Evolutionary conservation across 2,113 vertebrate species (phyloP), one percentile per base, ranked within the genome.

Genomic region (Castor canadensis): DNA sequence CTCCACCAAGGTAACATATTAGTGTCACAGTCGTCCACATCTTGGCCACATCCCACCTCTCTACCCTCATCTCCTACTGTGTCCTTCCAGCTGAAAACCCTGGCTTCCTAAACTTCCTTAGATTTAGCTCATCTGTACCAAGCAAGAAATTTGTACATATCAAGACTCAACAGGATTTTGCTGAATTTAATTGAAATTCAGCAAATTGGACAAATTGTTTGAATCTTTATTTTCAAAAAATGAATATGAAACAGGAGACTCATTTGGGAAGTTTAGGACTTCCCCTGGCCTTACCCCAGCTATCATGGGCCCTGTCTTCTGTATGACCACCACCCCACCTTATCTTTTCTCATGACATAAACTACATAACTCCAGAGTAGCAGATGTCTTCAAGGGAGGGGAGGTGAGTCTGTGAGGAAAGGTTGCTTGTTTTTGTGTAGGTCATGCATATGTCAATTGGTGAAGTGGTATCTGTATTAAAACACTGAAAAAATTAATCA

Each of bases 401-500:
- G 6, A 43, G 35, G 38, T 24, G 1, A 10, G 6, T n/a, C 56
- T 80, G 40, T 26, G 15, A 82, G 54, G 20, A 89, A 49, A 9
- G 64, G 45, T 20, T 67, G 19, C 77, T 71, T 93, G 40, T 22
- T 64, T 83, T 54, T 75, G 9, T 24, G 22, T 73, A 79, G 38
- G 28, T 60, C 38, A 72, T 32, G 52, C n/a, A 47, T 43, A 56
- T 52, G 5, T 82, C 58, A 72, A 56, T 60, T 24, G 40, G 49
- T 62, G 72, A 88, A 66, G 20, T 54, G 24, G 5, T 75, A 11
- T 54, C 60, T 77, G 12, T 35, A 80, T 71, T 84, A 92, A 56
- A 84, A 87, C 60, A 40, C 17, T 43, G 32, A 12, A 97, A 73
- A 94, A 85, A 82, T 73, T 69, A 85, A 52, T 43, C 58, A 76